Conservation (phyloP, 2,888 invertebrate genomes). For the Hemaris fuciformis region DNA sequence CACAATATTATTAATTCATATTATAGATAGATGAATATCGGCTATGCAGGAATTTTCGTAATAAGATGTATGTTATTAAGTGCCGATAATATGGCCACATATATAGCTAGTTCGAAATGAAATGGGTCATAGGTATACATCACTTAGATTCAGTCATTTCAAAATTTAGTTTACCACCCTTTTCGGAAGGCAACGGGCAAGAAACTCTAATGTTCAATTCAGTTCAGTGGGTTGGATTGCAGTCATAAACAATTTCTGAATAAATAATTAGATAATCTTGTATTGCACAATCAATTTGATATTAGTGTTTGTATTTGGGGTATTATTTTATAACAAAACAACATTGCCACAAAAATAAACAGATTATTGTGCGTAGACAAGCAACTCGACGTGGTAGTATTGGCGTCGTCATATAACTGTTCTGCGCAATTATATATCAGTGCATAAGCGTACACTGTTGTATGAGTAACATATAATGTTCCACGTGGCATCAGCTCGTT, state of each 20-base stretch:
- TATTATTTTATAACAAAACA: background rate
- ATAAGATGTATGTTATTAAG: too few species aligned
- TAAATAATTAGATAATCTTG: background rate
- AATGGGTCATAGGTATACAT: too few species aligned
- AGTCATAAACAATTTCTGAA: background rate
- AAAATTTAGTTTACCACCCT: too few species aligned
- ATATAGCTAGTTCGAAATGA: too few species aligned
- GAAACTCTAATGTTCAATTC: too few species aligned
- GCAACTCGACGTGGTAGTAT: slow-evolving; percentile 14
- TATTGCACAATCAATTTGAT: background rate
- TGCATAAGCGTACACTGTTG: slow-evolving; percentile 24
- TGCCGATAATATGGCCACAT: too few species aligned
- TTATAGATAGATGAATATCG: too few species aligned
- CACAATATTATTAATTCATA: too few species aligned
- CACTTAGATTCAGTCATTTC: too few species aligned
- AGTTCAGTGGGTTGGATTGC: too few species aligned
- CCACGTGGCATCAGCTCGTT: slow-evolving; percentile 36
- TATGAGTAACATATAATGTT: slow-evolving; percentile 24
- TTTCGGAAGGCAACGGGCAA: too few species aligned
- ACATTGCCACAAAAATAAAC: background rate
- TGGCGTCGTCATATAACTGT: slow-evolving; percentile 24
- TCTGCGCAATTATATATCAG: slow-evolving; percentile 40
- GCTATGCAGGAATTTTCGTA: too few species aligned
- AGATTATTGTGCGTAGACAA: background rate
- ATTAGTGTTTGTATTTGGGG: background rate